Evolutionary conservation across 2,888 invertebrate species (phyloP), one percentile per base, ranked within the genome.

Genomic region (Merodon equestris): DNA sequence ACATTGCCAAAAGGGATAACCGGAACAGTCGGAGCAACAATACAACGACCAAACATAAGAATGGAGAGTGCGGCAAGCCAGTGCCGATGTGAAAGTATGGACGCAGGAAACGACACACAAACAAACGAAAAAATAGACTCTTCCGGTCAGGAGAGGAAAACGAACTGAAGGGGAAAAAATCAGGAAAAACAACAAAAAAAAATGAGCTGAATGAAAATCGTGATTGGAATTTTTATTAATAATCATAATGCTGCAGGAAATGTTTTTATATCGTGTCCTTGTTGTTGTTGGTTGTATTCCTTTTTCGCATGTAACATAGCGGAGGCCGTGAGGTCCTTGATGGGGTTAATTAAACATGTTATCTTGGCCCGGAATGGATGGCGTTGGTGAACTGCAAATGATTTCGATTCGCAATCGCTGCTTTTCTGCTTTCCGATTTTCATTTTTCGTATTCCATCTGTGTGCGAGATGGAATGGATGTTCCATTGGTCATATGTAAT

Each of bases 191-290:
- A 14, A 51, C 34, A 14, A 34, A 51, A 34, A 66, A 51, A 60
- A 48, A 53, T 18, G 40, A 73, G 27, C 73, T n/a, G 73, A 51
- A 79, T 73, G 77, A 74, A 68, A 79, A 68, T 79, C 77, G 77
- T 79, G 77, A 79, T 79, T 79, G 73, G 77, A 79, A 79, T 79
- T 79, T 79, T 79, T 79, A 79, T 73, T 79, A 79, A 79, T 79
- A 79, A 79, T 74, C 77, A 79, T 79, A 73, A 79, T 79, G 73
- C 63, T 79, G 19, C 60, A 64, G 64, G 64, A 76, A 71, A 71
- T 76, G 57, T 71, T 71, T 64, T 76, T 47, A 44, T 64, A 40
- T 57, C 34, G 1, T 42, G 19, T 17, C 7, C n/a, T 19, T 47
- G 61, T 47, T 48, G n/a, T 45, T 45, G n/a, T n/a, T 19, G 7